Evolutionary conservation across 2,888 invertebrate genomes (phyloP).

Genomic region (Apamea crenata): DNA sequence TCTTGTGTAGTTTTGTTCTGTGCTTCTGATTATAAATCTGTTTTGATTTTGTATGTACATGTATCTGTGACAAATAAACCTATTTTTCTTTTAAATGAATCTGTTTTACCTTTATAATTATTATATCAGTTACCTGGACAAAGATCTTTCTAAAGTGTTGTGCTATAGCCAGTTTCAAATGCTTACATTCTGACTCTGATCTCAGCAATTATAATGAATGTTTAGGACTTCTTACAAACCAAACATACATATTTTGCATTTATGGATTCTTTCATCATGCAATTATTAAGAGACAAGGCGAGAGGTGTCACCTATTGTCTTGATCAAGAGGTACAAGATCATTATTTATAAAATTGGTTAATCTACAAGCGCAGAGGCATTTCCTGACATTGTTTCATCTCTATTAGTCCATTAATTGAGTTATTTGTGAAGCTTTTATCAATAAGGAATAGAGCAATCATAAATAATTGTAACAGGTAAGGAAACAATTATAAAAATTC

Average conservation of each 20-base stretch:
- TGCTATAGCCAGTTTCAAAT: neutral
- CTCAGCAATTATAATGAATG: neutral
- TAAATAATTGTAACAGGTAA: neutral
- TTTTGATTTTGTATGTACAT: neutral
- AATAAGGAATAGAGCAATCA: constrained; percentile 20
- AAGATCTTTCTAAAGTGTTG: neutral
- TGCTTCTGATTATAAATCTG: neutral
- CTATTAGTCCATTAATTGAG: constrained; percentile 22
- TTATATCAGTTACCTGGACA: neutral
- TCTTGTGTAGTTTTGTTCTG: too few species aligned
- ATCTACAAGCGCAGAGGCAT: constrained; percentile 1
- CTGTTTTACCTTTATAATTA: neutral
- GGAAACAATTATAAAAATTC: constrained; percentile 13
- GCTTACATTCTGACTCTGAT: neutral
- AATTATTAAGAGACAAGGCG: constrained; percentile 14
- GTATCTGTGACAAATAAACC: neutral
- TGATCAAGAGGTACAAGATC: constrained; percentile 18
- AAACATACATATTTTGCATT: neutral
- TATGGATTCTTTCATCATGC: neutral
- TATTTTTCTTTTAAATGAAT: too few species aligned
- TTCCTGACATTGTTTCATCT: constrained; percentile 29
- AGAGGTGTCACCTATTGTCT: constrained; percentile 44
- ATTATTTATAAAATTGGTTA: constrained; percentile 22
- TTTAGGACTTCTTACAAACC: neutral
- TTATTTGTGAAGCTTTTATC: constrained; percentile 21